These are phyloP conservation scores for Epizoanthus rinbou DNA, from an alignment of 92 coral and sea anemone species.

Conservation along the genomic window DNA sequence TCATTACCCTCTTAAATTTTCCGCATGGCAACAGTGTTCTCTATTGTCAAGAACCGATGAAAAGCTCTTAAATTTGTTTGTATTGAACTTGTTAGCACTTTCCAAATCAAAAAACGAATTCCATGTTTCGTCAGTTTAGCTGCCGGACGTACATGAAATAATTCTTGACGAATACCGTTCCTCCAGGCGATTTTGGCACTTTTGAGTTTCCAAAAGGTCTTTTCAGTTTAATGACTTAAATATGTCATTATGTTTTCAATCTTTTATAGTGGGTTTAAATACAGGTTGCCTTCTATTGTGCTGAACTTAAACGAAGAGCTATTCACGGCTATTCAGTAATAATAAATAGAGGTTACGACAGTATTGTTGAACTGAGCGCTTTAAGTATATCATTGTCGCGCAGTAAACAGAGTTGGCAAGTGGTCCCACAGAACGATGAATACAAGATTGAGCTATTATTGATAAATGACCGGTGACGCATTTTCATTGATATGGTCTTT, in stretches of 20 bases:
- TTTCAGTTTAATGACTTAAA: slow-evolving; percentile 34
- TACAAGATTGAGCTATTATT: slow-evolving; percentile 10
- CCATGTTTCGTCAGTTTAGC: slow-evolving; percentile 6
- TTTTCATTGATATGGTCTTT: neutral
- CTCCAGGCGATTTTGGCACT: slow-evolving; percentile 28
- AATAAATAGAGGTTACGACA: slow-evolving; percentile 20
- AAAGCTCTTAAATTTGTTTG: slow-evolving; percentile 21
- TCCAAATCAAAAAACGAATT: neutral
- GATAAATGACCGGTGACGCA: neutral
- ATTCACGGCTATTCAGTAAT: slow-evolving; percentile 26
- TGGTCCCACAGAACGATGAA: neutral
- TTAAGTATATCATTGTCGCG: slow-evolving; percentile 44
- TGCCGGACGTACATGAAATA: slow-evolving; percentile 23
- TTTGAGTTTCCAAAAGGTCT: slow-evolving; percentile 23
- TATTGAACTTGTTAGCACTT: slow-evolving; percentile 9
- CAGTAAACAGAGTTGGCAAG: slow-evolving; percentile 33
- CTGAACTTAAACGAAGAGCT: slow-evolving; percentile 10
- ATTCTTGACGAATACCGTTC: neutral
- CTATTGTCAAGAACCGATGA: neutral
- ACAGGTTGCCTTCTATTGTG: slow-evolving; percentile 32
- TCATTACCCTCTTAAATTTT: slow-evolving; percentile 1
- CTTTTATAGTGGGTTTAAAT: slow-evolving; percentile 33
- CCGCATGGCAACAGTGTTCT: slow-evolving; percentile 9
- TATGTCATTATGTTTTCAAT: slow-evolving; percentile 44
- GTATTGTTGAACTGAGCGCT: slow-evolving; percentile 32